Conservation (phyloP, 2,888 invertebrate genomes). For the Fragum fragum region DNA sequence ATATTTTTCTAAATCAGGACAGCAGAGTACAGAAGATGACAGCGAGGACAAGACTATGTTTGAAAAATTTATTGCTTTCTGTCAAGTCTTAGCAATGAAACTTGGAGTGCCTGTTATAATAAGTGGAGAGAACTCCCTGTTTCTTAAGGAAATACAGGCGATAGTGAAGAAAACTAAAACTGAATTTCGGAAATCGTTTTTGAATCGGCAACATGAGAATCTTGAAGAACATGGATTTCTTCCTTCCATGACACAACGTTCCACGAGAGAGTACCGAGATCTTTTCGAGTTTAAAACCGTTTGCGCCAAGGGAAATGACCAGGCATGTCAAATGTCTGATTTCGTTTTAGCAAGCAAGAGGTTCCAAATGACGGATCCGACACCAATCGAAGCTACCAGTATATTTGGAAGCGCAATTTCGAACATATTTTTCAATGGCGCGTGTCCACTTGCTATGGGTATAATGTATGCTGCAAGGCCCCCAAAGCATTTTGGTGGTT, state of each 20-base stretch:
- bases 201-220: neutral
- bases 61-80: neutral
- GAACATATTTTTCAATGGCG: neutral
- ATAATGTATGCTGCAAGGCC: neutral
- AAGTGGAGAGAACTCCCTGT: neutral
- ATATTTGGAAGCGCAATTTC: neutral
- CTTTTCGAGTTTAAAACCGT: neutral
- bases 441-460: neutral
- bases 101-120: neutral
- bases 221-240: neutral
- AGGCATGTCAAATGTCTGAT: neutral
- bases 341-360: neutral
- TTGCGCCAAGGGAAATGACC: neutral
- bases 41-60: neutral
- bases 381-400: neutral
- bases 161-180: neutral
- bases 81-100: neutral
- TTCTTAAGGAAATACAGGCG: neutral
- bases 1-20: neutral
- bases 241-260: neutral
- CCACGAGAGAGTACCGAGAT: neutral
- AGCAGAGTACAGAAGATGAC: neutral
- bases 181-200: neutral
- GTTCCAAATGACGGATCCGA: neutral
- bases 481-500: neutral